Evolutionary conservation across 2,113 vertebrate species (phyloP).

Genomic region (Misgurnus mizolepis): DNA sequence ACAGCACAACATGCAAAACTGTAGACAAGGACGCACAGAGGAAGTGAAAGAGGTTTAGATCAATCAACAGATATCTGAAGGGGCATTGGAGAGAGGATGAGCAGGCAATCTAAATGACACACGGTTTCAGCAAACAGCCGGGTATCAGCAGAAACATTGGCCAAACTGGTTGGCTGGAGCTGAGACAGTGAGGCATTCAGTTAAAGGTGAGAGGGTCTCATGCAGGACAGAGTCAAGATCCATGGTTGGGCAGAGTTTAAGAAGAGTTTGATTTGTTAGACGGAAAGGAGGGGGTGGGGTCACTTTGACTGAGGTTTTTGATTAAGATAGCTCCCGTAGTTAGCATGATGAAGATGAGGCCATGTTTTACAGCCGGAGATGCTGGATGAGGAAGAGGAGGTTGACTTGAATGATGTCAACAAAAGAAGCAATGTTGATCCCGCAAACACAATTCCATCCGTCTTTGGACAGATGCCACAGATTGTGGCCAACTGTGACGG

Average conservation of each 20-base stretch:
- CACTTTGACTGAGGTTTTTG: background rate
- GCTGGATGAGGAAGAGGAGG: conserved; percentile 54
- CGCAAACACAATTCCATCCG: conserved; percentile 40
- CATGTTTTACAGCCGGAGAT: conserved; percentile 40
- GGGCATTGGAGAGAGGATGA: conserved; percentile 33
- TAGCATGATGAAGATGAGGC: conserved; percentile 47
- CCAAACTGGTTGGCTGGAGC: background rate
- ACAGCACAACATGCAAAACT: conserved; percentile 61
- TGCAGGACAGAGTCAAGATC: conserved; percentile 29
- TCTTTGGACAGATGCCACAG: conserved; percentile 4
- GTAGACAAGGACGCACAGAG: conserved; percentile 46
- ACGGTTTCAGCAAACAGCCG: conserved; percentile 24
- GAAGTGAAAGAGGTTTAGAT: conserved; percentile 45
- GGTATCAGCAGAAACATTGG: background rate
- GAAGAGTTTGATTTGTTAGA: conserved; percentile 25
- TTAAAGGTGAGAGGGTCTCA: conserved; percentile 13
- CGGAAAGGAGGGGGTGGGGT: background rate
- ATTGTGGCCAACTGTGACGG: background rate
- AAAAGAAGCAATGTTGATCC: conserved; percentile 32
- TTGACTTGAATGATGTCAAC: conserved; percentile 40
- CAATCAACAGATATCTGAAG: conserved; percentile 45
- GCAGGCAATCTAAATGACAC: conserved; percentile 44
- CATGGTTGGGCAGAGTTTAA: conserved; percentile 17
- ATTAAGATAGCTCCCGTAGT: conserved; percentile 18
- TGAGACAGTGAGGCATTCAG: conserved; percentile 39